Evolutionary conservation across 2,113 vertebrate genomes (phyloP).

Genomic region (Chauna torquata): DNA sequence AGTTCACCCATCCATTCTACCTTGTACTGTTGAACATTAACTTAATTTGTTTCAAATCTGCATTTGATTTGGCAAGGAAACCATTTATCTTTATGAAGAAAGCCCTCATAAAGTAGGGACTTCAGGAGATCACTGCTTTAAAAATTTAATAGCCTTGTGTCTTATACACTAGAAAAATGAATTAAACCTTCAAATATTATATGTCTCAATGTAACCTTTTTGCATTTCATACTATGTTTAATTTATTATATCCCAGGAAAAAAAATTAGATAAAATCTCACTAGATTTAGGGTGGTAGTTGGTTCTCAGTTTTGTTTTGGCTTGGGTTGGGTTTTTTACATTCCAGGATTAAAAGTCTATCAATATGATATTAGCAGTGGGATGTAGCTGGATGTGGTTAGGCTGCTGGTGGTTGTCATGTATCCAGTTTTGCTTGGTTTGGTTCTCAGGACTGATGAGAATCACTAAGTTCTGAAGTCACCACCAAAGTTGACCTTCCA

Average conservation of each 20-base stretch:
- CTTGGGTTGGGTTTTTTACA: background rate
- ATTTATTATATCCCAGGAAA: conserved; percentile 75
- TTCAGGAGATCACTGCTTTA: conserved; percentile 86
- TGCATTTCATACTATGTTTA: conserved; percentile 84
- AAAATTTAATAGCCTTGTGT: conserved; percentile 89
- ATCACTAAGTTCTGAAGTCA: background rate
- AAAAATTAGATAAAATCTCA: conserved; percentile 51
- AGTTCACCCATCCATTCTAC: conserved; percentile 90
- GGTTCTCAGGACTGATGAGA: background rate
- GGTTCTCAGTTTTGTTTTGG: conserved; percentile 31
- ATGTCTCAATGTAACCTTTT: conserved; percentile 85
- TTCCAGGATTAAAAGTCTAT: conserved; percentile 27
- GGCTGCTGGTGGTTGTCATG: background rate
- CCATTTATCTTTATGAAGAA: conserved; percentile 90
- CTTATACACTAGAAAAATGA: conserved; percentile 86
- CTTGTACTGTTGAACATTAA: conserved; percentile 88
- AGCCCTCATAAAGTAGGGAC: conserved; percentile 87
- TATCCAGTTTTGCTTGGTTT: background rate
- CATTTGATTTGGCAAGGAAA: conserved; percentile 93
- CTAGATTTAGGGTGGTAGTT: conserved; percentile 44
- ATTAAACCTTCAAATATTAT: conserved; percentile 86
- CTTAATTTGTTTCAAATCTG: conserved; percentile 90
- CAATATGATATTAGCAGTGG: background rate
- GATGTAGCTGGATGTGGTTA: background rate
- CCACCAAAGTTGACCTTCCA: background rate